Conservation (phyloP, 2,113 vertebrate genomes). For the Menidia beryllina region DNA sequence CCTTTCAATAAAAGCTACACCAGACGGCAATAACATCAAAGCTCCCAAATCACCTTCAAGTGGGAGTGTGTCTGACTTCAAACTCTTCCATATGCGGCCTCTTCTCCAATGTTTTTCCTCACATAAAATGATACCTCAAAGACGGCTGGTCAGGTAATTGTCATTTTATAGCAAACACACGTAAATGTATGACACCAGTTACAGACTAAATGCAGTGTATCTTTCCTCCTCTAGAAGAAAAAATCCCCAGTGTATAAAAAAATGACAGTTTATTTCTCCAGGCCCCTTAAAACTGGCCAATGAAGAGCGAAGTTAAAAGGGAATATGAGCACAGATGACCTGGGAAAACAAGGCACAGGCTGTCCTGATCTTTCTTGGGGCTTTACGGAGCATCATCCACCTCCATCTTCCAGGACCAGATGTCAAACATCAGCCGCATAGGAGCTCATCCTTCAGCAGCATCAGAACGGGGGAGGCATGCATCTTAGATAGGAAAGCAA, state of each 20-base stretch:
- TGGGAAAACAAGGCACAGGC: neutral
- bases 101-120: conserved; percentile 5
- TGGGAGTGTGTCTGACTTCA: conserved; percentile 26
- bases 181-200: too few relatives aligned
- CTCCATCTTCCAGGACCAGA: conserved; percentile 42
- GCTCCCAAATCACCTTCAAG: conserved; percentile 9
- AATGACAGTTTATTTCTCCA: too few relatives aligned
- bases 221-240: too few relatives aligned
- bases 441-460: conserved; percentile 33
- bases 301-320: too few relatives aligned
- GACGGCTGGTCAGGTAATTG: neutral
- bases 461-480: conserved; percentile 37
- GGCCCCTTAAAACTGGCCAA: too few relatives aligned
- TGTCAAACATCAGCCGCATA: conserved; percentile 49
- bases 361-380: conserved; percentile 21
- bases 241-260: too few relatives aligned
- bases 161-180: too few relatives aligned
- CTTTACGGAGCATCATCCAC: conserved; percentile 24
- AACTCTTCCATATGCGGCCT: conserved; percentile 6
- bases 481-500: conserved; percentile 55
- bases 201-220: too few relatives aligned
- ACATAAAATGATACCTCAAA: conserved; percentile 19
- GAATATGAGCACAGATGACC: neutral
- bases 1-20: conserved; percentile 20
- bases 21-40: conserved; percentile 18